Base-by-base conservation (phyloP, 2,797 vertebrate genomes). In the Syngnathus rostellatus region DNA sequence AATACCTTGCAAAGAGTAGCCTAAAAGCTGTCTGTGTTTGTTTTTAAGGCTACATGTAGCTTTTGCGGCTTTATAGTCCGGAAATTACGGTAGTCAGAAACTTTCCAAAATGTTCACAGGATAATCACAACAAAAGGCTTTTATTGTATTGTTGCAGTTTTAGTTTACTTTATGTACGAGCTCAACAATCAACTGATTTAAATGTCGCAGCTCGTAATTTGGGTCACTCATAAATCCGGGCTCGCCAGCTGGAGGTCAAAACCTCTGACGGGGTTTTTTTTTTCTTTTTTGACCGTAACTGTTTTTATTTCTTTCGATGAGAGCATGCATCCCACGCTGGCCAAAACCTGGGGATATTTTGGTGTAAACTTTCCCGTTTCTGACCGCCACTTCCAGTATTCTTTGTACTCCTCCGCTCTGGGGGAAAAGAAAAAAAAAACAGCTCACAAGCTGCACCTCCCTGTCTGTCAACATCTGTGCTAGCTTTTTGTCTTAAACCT, bases 281-380 rank as follows among this genome's bases (percentile, higher is more conserved):
- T 37, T 57, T 57, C 14, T 10, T 25, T 25, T 4, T 31, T 31
- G 31, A 31, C 31, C 31, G 14, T 6, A 8, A 8, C 19, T 8
- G n/a, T 51, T 2, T 21, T 2, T 16, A 31, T 31, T 57, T 31
- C 14, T 57, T 57, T 37, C 14, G 25, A 57, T 57, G 55, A 57
- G 14, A 16, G 31, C 55, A 57, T 57, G 25, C 55, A 57, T 57
- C 55, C 38, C 55, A 17, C 12, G 14, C 55, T 38, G 4, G 25
- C 31, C 55, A 57, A 38, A 57, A 57, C 55, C 37, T 37, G 55
- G 37, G 55, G 55, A 57, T 57, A 57, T 57, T 57, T 57, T 57
- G 55, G 55, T 57, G 25, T 57, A 57, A 38, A 57, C 55, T 8
- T 57, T 57, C 25, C 12, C 14, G 10, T 31, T 57, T 57, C 12